A percentile compares a stretch with the other conserved stretches of the same genome.
These are phyloP conservation scores for Schizaphis graminum DNA, from an alignment of 2,888 invertebrate genomes.

Conservation along the genomic window DNA sequence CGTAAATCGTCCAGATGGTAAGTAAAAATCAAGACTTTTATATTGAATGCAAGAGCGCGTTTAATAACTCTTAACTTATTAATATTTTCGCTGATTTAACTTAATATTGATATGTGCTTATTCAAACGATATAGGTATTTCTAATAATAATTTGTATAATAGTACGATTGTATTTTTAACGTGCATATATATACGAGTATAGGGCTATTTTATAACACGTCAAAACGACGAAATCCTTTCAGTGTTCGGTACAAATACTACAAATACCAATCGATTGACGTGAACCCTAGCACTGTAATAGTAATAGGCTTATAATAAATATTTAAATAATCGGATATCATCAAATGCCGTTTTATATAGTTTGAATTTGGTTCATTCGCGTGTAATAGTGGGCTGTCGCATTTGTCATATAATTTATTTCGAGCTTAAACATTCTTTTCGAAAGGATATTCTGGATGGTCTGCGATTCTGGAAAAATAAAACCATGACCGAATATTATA, in stretches of 20 bases:
- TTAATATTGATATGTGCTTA: background rate
- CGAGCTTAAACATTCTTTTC: background rate
- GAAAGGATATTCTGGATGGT: conserved; percentile 61
- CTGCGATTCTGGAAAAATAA: conserved; percentile 5
- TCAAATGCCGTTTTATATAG: background rate
- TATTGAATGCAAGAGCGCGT: background rate
- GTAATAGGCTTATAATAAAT: background rate
- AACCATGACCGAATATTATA: background rate
- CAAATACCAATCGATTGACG: background rate
- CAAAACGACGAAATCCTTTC: background rate
- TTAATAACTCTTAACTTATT: background rate
- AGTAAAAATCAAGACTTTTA: background rate
- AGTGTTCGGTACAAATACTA: background rate
- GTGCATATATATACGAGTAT: no score
- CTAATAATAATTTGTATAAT: background rate
- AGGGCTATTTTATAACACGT: background rate
- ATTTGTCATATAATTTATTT: background rate
- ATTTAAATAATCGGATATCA: background rate
- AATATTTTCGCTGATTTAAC: background rate
- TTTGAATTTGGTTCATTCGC: background rate
- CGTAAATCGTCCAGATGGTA: background rate
- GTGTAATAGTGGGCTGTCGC: background rate
- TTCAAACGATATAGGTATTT: background rate
- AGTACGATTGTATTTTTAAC: background rate
- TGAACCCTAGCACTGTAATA: background rate